Evolutionary conservation across 2,797 vertebrate genomes (phyloP), one percentile per base, ranked within the genome.

Genomic region (Lophius americanus): DNA sequence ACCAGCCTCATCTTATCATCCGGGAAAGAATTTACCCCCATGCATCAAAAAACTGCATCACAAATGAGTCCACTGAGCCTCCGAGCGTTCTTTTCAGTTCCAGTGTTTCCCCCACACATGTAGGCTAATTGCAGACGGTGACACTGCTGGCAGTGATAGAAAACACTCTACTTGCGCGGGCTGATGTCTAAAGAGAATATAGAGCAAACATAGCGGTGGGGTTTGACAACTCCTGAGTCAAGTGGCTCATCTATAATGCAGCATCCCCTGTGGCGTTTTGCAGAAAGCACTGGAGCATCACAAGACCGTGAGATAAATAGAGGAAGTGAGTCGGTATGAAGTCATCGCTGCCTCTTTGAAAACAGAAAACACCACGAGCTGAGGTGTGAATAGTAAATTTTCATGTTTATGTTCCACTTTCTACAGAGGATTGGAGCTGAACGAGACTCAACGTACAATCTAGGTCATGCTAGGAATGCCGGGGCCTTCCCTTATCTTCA

Each of bases 221-320:
- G 60, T 53, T 73, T 76, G 79, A 85, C 87, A 82, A 77, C 82
- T 81, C 63, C 78, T 70, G 84, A 88, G 81, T 88, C 84, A 86
- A 90, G 81, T 83, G 85, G 79, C 75, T 84, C 81, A 87, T 93
- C 84, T 76, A 92, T 92, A 87, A 93, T 91, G 83, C 75, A 90
- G 69, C 35, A 35, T 87, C 80, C 81, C 79, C n/a, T 4, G 81
- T 71, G 88, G 83, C 65, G 69, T 77, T 23, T 42, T 72, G 70
- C 70, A 80, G 64, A 73, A 52, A 76, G 70, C 69, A 64, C 3
- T 44, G 70, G 39, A 74, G 67, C 64, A 23, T 68, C 81, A 71
- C 46, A 61, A 54, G 39, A 64, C 46, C 75, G 47, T 6, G 0
- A 43, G 54, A 64, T 47, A 68, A 32, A 69, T n/a, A 39, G 43